A percentile compares a stretch with the other conserved stretches of the same genome.
Evolutionary conservation across 2,113 vertebrate genomes (phyloP).

Genomic region (Monarcha castaneiventris): DNA sequence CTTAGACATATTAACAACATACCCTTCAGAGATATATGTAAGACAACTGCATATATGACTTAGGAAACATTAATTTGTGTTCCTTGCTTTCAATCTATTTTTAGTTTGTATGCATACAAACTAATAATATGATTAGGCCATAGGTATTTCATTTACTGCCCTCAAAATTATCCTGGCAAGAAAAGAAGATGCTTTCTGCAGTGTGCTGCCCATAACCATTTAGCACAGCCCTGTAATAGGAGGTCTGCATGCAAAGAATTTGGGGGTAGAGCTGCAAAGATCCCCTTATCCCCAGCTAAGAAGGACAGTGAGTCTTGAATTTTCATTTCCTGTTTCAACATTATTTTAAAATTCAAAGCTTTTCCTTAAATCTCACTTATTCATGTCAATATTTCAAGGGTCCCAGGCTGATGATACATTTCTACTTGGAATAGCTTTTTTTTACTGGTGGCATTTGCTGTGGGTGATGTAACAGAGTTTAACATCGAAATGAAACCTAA

Average conservation of each 20-base stretch:
- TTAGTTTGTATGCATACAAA: conserved; percentile 1
- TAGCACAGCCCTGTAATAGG: neutral
- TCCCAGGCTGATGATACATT: neutral
- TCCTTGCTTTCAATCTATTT: conserved; percentile 24
- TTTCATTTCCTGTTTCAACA: neutral
- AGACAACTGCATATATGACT: neutral
- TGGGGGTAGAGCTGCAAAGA: fast-evolving
- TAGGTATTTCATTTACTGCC: conserved; percentile 34
- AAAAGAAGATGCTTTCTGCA: neutral
- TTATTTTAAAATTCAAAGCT: neutral
- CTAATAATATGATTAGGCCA: conserved; percentile 2
- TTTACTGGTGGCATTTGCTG: neutral
- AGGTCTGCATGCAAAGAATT: neutral
- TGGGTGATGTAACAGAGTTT: neutral
- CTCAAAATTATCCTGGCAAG: neutral
- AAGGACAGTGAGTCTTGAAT: neutral
- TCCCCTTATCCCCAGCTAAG: neutral
- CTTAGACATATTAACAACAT: conserved; percentile 24
- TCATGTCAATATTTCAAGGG: neutral
- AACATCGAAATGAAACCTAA: neutral
- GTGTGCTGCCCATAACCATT: neutral
- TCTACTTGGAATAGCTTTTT: neutral
- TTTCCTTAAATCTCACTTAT: neutral
- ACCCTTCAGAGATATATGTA: neutral
- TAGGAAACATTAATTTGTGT: neutral